A percentile compares a stretch with the other conserved stretches of the same genome.
phyloP scores from a whole-genome alignment of 2,888 invertebrate species.

The Lysandra coridon region DNA sequence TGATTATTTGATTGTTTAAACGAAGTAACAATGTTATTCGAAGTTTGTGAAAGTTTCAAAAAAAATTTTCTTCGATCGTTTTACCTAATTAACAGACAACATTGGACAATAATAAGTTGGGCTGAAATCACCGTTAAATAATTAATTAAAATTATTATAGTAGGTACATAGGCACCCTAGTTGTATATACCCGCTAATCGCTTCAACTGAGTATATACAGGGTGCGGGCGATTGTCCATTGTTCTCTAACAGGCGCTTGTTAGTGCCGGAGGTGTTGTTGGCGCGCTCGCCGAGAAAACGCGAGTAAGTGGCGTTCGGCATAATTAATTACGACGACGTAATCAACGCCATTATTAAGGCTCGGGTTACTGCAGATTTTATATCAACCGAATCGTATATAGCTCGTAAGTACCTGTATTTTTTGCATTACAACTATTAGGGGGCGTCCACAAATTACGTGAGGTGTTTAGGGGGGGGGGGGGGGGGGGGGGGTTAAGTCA shows the following conservation, averaged over 20 bases:
- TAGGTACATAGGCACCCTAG: neutral
- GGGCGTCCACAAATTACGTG: too few species aligned
- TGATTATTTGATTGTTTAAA: neutral
- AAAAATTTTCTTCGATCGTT: too few species aligned
- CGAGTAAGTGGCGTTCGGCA: constrained; percentile 53
- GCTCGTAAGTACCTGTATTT: neutral
- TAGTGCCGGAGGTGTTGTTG: constrained; percentile 66
- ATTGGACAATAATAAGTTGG: neutral
- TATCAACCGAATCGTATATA: neutral
- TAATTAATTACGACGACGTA: constrained; percentile 41
- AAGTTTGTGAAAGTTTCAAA: neutral
- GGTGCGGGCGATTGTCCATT: constrained; percentile 68
- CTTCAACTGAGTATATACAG: constrained; percentile 42
- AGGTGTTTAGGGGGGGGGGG: too few species aligned
- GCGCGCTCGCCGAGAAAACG: constrained; percentile 60
- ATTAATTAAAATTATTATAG: neutral
- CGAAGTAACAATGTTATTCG: neutral
- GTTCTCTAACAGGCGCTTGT: constrained; percentile 77
- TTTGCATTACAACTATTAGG: neutral
- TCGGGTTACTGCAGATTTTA: neutral
- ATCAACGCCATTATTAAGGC: constrained; percentile 32
- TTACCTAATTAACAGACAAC: neutral
- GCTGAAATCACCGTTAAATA: neutral
- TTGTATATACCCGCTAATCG: neutral
- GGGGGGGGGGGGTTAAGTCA: too few species aligned